Base-by-base conservation (phyloP, 2,888 invertebrate species). In the Temnothorax rugatulus region DNA sequence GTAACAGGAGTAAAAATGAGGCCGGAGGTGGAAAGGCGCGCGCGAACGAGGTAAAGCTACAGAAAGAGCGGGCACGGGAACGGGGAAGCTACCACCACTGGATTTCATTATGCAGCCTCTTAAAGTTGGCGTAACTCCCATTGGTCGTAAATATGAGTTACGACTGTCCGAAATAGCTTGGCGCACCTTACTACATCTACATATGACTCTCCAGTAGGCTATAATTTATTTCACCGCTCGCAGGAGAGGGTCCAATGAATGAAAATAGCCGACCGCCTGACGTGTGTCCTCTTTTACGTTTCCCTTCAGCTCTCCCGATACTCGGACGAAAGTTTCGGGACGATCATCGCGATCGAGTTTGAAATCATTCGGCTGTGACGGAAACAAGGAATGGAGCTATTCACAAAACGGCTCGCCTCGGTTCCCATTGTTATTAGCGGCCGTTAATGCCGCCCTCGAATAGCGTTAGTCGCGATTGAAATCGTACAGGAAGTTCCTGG, bases 101-200 rank as follows among this genome's bases (percentile, higher is more conserved):
- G 88, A 89, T 93, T 93, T 93, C 93, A 93, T 93, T 93, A 93
- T 93, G 92, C 93, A 93, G 92, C 92, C 93, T 93, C 93, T 93
- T 93, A 93, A 90, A 92, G 90, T 93, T 93, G 93, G 93, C 92
- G 91, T 93, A 92, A 93, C 93, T 93, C 93, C 93, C 93, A 92
- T 92, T 90, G 93, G 89, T 93, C 92, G 92, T 93, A 93, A 93
- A 93, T 93, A 92, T 93, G 93, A 93, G 91, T 93, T 93, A 93
- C 91, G 90, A 85, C 89, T 91, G 89, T 89, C 89, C 92, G 92
- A 93, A 93, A 92, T 92, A 92, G 92, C 92, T 89, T 87, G 87
- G 90, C 90, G 90, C 88, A 89, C 90, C 88, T 54, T 81, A 57
- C 77, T 83, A 85, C 84, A 85, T 89, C 88, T 89, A 86, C 87